Evolutionary conservation across 2,888 invertebrate species (phyloP).

Genomic region (Phengaris arion): DNA sequence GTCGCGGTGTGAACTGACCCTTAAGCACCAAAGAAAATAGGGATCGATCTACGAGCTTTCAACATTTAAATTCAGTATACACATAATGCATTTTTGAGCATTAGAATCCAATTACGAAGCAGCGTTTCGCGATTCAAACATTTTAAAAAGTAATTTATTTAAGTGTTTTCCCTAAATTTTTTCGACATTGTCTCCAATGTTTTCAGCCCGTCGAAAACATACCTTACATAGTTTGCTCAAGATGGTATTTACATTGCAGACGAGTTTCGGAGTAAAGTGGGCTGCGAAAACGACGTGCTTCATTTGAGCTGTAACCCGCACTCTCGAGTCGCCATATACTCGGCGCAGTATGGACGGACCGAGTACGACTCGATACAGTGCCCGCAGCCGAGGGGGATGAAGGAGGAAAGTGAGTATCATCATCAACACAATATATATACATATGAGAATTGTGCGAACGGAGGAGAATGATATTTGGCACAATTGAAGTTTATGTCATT

Average conservation of each 20-base stretch:
- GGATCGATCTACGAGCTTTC: too few species aligned
- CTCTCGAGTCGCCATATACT: constrained; percentile 93
- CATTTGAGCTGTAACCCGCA: constrained; percentile 92
- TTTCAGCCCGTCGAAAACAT: not conserved
- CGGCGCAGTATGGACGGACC: constrained; percentile 94
- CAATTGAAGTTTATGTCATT: too few species aligned
- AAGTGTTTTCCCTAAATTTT: constrained; percentile 37
- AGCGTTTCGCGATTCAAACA: constrained; percentile 27
- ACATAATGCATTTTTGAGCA: not conserved
- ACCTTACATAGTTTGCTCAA: not conserved
- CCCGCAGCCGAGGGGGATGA: constrained; percentile 90
- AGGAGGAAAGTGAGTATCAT: constrained; percentile 88
- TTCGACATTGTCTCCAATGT: constrained; percentile 33
- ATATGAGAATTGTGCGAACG: too few species aligned
- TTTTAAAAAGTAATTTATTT: constrained; percentile 33
- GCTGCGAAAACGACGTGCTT: constrained; percentile 94
- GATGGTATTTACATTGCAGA: constrained; percentile 76
- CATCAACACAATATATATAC: too few species aligned
- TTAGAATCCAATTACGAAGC: constrained; percentile 20
- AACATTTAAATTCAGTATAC: too few species aligned
- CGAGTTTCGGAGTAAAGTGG: constrained; percentile 95
- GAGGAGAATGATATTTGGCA: too few species aligned
- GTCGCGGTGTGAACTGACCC: too few species aligned
- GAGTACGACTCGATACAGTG: constrained; percentile 93
- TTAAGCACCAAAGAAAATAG: too few species aligned